phyloP scores from a whole-genome alignment of 2,888 invertebrate genomes.

The Eumacrocentrus americanus region DNA sequence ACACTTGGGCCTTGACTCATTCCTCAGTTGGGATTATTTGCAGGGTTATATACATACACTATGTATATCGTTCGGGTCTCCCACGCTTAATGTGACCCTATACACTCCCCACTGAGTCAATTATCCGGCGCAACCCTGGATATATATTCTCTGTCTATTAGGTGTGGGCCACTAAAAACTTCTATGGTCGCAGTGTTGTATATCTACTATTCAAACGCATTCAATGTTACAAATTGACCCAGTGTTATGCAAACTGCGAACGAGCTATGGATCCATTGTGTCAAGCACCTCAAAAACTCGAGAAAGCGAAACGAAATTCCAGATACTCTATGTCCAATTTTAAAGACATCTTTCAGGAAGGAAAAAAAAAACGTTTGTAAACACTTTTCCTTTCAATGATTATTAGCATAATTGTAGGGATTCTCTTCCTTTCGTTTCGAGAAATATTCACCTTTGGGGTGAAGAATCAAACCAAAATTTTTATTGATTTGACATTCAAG shows the following conservation, averaged over 20 bases:
- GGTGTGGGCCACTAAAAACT: not conserved
- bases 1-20: not conserved
- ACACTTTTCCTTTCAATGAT: not conserved
- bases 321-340: no score
- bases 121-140: conserved; percentile 10
- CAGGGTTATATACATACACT: no score
- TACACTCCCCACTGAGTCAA: conserved; percentile 22
- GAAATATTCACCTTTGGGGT: not conserved
- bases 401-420: not conserved
- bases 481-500: conserved; percentile 3
- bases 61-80: not conserved
- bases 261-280: conserved; percentile 4
- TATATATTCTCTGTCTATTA: not conserved
- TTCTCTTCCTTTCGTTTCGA: not conserved
- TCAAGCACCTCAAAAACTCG: not conserved
- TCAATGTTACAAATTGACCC: conserved; percentile 15
- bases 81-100: no score
- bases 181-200: not conserved
- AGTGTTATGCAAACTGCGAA: conserved; percentile 19
- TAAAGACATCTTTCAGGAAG: not conserved
- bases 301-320: conserved; percentile 23
- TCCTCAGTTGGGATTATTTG: not conserved
- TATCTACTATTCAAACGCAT: not conserved
- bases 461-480: not conserved
- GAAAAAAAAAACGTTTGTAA: no score